Evolutionary conservation across 2,113 vertebrate genomes (phyloP).

Genomic region (Pyxicephalus adspersus): DNA sequence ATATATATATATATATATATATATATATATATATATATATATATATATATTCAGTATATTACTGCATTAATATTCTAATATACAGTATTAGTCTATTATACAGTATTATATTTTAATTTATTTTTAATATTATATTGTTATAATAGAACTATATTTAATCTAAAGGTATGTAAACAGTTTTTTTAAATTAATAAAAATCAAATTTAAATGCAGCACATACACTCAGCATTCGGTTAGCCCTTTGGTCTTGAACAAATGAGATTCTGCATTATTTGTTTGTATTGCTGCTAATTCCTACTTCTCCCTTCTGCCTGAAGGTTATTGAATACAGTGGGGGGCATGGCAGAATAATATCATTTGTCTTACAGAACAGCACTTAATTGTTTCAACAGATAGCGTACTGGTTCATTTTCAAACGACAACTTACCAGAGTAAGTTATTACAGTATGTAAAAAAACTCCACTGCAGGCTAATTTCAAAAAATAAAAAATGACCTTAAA

Average conservation of each 20-base stretch:
- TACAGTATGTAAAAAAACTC: not conserved
- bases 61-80: no score
- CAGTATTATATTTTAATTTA: no score
- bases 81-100: no score
- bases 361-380: slow-evolving; percentile 39
- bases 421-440: slow-evolving; percentile 5
- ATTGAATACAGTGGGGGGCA: slow-evolving; percentile 37
- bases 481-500: no score
- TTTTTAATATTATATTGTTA: no score
- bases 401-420: not conserved
- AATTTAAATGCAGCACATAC: slow-evolving; percentile 14
- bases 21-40: no score
- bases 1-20: no score
- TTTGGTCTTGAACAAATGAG: slow-evolving; percentile 40
- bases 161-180: not conserved
- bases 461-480: no score
- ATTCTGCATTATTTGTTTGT: slow-evolving; percentile 39
- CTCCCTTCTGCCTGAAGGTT: slow-evolving; percentile 40
- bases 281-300: slow-evolving; percentile 27
- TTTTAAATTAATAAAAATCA: slow-evolving; percentile 4
- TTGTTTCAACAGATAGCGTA: not conserved
- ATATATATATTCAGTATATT: no score
- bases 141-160: no score
- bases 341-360: slow-evolving; percentile 22
- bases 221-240: slow-evolving; percentile 16